Conservation (phyloP, 2,113 vertebrate genomes). For the Gobio gobio region DNA sequence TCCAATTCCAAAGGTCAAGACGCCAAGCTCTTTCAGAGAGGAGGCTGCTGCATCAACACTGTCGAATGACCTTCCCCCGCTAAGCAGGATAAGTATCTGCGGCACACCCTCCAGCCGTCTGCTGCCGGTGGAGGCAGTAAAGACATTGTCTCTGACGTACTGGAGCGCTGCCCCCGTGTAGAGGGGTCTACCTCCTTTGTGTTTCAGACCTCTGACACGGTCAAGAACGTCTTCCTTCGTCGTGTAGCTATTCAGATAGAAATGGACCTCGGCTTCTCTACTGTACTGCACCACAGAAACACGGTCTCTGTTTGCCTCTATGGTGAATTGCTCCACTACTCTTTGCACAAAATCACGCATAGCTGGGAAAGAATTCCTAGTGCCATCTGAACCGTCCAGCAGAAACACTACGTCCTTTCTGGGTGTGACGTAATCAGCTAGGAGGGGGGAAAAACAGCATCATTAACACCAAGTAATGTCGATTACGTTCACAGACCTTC, state of each 20-base stretch:
- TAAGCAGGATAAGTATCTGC: slow-evolving; percentile 61
- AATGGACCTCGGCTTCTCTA: slow-evolving; percentile 53
- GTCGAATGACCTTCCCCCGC: slow-evolving; percentile 58
- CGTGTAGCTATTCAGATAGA: slow-evolving; percentile 64
- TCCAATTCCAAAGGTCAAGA: slow-evolving; percentile 57
- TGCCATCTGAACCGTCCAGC: no score
- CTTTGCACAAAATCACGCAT: no score
- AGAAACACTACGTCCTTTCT: no score
- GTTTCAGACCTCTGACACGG: slow-evolving; percentile 57
- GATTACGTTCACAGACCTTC: no score
- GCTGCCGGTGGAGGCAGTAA: slow-evolving; percentile 55
- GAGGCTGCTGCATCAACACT: slow-evolving; percentile 48
- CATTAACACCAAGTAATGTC: no score
- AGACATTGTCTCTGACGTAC: slow-evolving; percentile 58
- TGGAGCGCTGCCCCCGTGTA: slow-evolving; percentile 68
- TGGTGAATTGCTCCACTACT: no score
- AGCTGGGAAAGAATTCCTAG: no score
- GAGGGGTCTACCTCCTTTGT: slow-evolving; percentile 65
- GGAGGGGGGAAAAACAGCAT: no score
- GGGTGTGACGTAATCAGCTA: no score
- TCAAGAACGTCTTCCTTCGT: slow-evolving; percentile 53
- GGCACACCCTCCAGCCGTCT: slow-evolving; percentile 53
- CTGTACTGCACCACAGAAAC: slow-evolving; percentile 67
- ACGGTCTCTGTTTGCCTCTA: slow-evolving; percentile 49
- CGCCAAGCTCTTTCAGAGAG: slow-evolving; percentile 56